Evolutionary conservation across 2,888 invertebrate genomes (phyloP).

Genomic region (Lymantria monacha): DNA sequence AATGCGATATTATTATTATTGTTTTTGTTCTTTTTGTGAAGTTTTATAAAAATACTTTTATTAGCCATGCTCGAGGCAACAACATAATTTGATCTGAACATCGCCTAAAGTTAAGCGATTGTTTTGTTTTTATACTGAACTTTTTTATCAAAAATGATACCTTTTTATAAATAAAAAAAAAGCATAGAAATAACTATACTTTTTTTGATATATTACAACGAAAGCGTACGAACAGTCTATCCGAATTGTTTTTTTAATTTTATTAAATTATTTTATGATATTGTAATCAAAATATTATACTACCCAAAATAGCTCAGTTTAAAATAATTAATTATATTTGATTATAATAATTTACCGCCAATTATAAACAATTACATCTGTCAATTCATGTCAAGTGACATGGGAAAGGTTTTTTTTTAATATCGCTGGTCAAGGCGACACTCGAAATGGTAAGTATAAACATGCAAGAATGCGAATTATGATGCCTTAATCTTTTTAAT

Average conservation of each 20-base stretch:
- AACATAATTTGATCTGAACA: too few species aligned
- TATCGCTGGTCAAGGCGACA: slow-evolving; percentile 1
- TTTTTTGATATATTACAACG: too few species aligned
- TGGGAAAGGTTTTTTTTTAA: neutral
- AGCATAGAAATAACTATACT: too few species aligned
- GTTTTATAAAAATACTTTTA: slow-evolving; percentile 4
- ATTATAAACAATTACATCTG: slow-evolving; percentile 1
- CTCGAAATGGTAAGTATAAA: slow-evolving; percentile 1
- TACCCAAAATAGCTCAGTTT: too few species aligned
- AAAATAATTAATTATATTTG: neutral
- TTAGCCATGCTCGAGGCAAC: neutral
- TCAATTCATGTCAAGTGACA: neutral
- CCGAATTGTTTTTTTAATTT: too few species aligned
- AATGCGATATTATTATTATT: slow-evolving; percentile 25
- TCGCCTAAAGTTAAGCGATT: too few species aligned
- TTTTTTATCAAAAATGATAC: too few species aligned
- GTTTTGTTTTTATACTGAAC: too few species aligned
- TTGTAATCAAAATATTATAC: too few species aligned
- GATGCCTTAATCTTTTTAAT: neutral
- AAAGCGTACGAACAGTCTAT: too few species aligned
- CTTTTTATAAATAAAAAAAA: too few species aligned
- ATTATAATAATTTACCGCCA: slow-evolving; percentile 1
- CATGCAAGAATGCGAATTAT: neutral
- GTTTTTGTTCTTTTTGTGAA: slow-evolving; percentile 14
- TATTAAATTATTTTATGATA: too few species aligned